Percentiles rank a stretch among this genome's conserved stretches.
Evolutionary conservation across 1,140 invertebrate genomes (phyloP).

Genomic region (Helicoverpa zea): DNA sequence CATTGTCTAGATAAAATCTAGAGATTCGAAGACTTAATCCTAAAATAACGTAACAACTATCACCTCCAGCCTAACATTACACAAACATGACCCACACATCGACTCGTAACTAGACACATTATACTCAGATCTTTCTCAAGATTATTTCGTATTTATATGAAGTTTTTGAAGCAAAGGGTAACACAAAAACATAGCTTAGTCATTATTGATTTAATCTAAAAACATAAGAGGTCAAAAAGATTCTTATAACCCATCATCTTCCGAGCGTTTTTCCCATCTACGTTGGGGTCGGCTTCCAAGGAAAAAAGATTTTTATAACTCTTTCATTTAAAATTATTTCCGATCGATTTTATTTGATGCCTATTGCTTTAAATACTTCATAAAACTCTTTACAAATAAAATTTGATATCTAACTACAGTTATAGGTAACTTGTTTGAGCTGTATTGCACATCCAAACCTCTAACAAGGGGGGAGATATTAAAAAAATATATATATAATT

Average conservation of each 20-base stretch:
- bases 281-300: no score
- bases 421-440: constrained; percentile 77
- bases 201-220: no score
- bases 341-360: neutral
- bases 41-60: constrained; percentile 47
- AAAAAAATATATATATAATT: neutral
- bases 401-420: constrained; percentile 68
- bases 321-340: neutral
- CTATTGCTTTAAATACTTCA: neutral
- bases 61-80: constrained; percentile 5
- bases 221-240: no score
- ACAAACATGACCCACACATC: neutral
- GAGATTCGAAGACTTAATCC: constrained; percentile 21
- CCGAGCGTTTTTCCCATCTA: no score
- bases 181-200: no score
- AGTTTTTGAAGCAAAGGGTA: neutral
- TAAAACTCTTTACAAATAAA: constrained; percentile 54
- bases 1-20: constrained; percentile 1
- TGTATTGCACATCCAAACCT: constrained; percentile 72
- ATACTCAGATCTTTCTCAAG: constrained; percentile 12
- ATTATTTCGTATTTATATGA: neutral
- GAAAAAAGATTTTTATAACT: no score
- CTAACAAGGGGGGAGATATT: constrained; percentile 36
- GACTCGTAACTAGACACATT: neutral
- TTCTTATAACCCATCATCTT: no score